Percentiles rank a stretch among this genome's conserved stretches.
These are phyloP conservation scores for Psylliodes chrysocephalus DNA, from an alignment of 2,888 invertebrate species.

Conservation along the genomic window DNA sequence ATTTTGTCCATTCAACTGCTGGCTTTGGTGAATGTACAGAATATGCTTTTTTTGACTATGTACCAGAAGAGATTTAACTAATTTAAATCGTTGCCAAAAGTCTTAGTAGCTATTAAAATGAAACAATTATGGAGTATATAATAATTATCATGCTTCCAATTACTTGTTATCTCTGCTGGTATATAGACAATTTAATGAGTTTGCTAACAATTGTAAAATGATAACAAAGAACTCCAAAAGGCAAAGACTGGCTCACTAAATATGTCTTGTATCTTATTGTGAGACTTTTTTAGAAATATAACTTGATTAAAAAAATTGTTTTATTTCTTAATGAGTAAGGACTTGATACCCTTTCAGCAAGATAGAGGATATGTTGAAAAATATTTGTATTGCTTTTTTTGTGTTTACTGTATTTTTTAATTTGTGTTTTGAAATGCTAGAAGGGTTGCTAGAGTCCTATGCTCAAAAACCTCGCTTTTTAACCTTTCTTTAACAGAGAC, in stretches of 20 bases:
- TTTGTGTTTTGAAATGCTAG: conserved; percentile 51
- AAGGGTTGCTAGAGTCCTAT: conserved; percentile 51
- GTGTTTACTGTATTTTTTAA: conserved; percentile 33
- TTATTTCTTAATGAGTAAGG: conserved; percentile 41
- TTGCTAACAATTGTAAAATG: conserved; percentile 54
- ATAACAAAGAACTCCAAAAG: conserved; percentile 41
- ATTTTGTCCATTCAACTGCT: conserved; percentile 14
- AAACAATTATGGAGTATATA: background rate
- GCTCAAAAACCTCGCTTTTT: conserved; percentile 17
- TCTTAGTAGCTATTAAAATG: background rate
- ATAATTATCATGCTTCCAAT: background rate
- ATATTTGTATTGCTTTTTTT: conserved; percentile 10
- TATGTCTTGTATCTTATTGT: conserved; percentile 63
- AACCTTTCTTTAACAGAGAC: no score
- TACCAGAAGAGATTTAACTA: background rate
- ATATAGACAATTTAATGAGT: conserved; percentile 46
- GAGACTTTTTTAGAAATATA: conserved; percentile 65
- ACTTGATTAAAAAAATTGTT: conserved; percentile 56
- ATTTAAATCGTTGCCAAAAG: conserved; percentile 1
- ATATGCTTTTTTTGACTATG: conserved; percentile 46
- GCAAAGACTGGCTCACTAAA: conserved; percentile 61
- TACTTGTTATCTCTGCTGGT: conserved; percentile 2
- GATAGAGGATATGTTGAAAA: conserved; percentile 25
- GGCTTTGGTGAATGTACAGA: conserved; percentile 34
- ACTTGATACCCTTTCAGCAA: conserved; percentile 62